phyloP scores from a whole-genome alignment of 2,888 invertebrate species.

The Athalia circularis region DNA sequence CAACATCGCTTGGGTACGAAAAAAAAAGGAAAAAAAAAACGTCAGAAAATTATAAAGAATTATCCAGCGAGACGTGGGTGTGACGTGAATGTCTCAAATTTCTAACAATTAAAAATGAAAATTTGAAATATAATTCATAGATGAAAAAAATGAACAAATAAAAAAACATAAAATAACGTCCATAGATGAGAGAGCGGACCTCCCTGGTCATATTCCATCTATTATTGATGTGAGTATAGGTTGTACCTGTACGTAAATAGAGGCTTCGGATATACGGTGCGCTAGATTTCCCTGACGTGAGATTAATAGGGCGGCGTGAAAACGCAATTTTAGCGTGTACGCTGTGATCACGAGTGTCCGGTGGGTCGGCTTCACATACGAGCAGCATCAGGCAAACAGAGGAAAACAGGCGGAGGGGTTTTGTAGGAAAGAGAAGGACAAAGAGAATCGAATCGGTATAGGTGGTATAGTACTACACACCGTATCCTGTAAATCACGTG shows the following conservation, averaged over 20 bases:
- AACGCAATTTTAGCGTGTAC: slow-evolving; percentile 45
- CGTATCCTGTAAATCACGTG: slow-evolving; percentile 36
- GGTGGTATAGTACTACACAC: background rate
- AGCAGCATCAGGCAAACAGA: background rate
- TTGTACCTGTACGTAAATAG: background rate
- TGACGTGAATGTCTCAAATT: too few relatives aligned
- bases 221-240: background rate
- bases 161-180: too few relatives aligned
- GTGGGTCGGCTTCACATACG: background rate
- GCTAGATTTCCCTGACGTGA: slow-evolving; percentile 43
- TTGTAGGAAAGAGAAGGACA: background rate
- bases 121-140: too few relatives aligned
- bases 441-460: background rate
- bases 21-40: too few relatives aligned
- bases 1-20: too few relatives aligned
- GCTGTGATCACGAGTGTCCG: slow-evolving; percentile 40
- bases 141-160: too few relatives aligned
- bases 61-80: too few relatives aligned
- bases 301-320: slow-evolving; percentile 46
- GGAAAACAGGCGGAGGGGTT: background rate
- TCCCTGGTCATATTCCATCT: background rate
- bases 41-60: too few relatives aligned
- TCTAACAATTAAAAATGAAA: too few relatives aligned
- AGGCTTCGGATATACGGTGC: background rate
- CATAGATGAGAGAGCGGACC: too few relatives aligned